phyloP scores from a whole-genome alignment of 1,140 invertebrate genomes.

The Magallana angulata region DNA sequence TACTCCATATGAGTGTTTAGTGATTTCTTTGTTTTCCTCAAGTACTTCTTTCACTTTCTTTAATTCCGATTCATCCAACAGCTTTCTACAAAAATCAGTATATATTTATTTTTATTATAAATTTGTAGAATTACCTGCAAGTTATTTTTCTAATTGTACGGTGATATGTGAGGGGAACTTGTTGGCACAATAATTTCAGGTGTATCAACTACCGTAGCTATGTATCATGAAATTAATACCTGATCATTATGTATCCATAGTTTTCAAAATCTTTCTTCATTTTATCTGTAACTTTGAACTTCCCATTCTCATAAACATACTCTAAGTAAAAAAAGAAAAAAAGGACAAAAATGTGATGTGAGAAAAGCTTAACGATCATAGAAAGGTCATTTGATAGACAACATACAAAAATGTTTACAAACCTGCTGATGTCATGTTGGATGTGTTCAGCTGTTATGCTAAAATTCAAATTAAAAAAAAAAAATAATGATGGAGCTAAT shows the following conservation, averaged over 20 bases:
- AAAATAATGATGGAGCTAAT: too few species aligned
- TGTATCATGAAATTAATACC: constrained; percentile 36
- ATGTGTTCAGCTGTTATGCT: neutral
- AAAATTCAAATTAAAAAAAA: too few species aligned
- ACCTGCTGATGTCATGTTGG: constrained; percentile 4
- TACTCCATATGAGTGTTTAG: constrained; percentile 61
- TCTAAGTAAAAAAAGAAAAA: constrained; percentile 49
- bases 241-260: constrained; percentile 63
- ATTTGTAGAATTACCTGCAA: too few species aligned
- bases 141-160: too few species aligned
- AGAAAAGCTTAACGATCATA: too few species aligned
- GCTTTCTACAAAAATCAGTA: constrained; percentile 54
- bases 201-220: too few species aligned
- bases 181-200: too few species aligned
- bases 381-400: too few species aligned
- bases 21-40: constrained; percentile 55
- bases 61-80: constrained; percentile 60
- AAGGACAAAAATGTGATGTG: neutral
- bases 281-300: constrained; percentile 53
- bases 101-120: neutral
- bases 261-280: constrained; percentile 63
- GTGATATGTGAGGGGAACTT: too few species aligned
- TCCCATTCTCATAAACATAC: constrained; percentile 45
- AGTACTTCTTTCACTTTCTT: constrained; percentile 58
- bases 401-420: too few species aligned